Conservation (phyloP, 2,113 vertebrate genomes). For the Pungitius pungitius region DNA sequence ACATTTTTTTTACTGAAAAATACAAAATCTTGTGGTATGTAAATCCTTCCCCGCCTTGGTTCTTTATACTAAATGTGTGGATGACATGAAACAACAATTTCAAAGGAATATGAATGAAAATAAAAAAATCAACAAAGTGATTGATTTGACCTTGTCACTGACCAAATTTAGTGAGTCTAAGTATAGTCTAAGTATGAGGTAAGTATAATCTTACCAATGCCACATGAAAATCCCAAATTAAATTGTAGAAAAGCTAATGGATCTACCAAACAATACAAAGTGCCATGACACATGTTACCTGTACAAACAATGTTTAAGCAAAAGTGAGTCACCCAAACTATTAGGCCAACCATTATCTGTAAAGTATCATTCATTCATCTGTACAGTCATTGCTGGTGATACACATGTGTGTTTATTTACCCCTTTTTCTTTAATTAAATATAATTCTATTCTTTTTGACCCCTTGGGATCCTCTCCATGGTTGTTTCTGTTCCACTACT, state of each 20-base stretch:
- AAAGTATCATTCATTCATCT: neutral
- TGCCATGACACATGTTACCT: neutral
- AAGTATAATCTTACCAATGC: no score
- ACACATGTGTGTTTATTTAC: neutral
- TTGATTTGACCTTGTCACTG: neutral
- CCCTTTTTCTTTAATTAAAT: conserved; percentile 31
- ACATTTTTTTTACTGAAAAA: neutral
- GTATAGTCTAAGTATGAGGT: no score
- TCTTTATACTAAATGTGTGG: neutral
- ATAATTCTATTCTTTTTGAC: conserved; percentile 2
- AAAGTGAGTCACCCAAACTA: neutral
- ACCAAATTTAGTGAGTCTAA: neutral
- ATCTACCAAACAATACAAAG: neutral
- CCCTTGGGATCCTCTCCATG: conserved; percentile 11
- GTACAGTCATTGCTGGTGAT: neutral
- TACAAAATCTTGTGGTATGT: neutral
- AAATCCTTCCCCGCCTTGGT: neutral
- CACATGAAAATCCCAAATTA: neutral
- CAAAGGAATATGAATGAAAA: neutral
- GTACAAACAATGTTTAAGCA: neutral
- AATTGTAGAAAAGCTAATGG: neutral
- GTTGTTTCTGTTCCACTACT: conserved; percentile 12
- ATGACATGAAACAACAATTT: neutral
- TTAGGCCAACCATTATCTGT: neutral
- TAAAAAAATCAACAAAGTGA: neutral